Conservation (phyloP, 2,113 vertebrate genomes). For the Jacana jacana region DNA sequence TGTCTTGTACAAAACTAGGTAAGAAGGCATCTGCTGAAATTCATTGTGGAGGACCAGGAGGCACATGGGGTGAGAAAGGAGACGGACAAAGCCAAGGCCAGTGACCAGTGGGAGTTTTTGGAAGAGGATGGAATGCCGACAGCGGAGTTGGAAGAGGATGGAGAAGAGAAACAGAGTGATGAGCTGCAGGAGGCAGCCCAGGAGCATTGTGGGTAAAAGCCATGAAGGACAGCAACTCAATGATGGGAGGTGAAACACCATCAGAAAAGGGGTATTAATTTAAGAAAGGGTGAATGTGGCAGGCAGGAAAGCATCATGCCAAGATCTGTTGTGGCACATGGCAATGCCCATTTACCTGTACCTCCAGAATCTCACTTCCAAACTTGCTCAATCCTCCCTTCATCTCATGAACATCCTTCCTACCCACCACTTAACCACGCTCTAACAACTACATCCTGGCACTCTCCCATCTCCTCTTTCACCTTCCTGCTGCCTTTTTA, state of each 20-base stretch:
- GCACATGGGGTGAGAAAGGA: background rate
- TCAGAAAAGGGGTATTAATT: background rate
- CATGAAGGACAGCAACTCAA: background rate
- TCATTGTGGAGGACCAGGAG: background rate
- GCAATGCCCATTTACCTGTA: background rate
- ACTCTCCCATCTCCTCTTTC: background rate
- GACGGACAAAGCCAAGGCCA: background rate
- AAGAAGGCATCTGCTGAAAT: background rate
- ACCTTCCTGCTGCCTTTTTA: background rate
- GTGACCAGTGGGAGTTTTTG: background rate
- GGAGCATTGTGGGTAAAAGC: background rate
- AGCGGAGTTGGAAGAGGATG: background rate
- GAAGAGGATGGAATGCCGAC: background rate
- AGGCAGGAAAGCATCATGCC: background rate
- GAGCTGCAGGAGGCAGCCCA: background rate
- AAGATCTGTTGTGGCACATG: background rate
- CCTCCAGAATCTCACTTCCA: background rate
- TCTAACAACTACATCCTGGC: background rate
- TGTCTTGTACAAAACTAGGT: background rate
- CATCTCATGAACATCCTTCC: background rate
- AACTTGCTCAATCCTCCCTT: background rate
- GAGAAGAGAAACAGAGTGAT: background rate
- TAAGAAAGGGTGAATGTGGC: no score
- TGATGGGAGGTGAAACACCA: accelerated
- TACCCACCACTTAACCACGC: no score